phyloP scores from a whole-genome alignment of 1,140 invertebrate genomes.

The Heliothis subflexa region DNA sequence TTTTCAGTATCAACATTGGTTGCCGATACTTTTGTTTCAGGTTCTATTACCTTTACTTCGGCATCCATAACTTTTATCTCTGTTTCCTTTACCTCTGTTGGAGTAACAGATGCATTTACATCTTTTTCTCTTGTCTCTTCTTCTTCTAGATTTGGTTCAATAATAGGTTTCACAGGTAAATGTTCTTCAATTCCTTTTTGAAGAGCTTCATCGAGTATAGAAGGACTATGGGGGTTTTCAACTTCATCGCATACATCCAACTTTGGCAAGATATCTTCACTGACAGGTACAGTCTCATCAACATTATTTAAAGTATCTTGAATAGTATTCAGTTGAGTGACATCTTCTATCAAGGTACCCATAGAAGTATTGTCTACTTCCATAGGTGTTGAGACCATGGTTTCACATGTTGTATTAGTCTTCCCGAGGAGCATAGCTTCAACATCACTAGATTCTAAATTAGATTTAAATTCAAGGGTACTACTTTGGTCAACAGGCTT shows the following conservation, averaged over 20 bases:
- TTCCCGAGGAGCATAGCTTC: slow-evolving; percentile 83
- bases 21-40: slow-evolving; percentile 24
- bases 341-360: slow-evolving; percentile 72
- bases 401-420: slow-evolving; percentile 53
- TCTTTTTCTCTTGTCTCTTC: background rate
- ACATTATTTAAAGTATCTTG: slow-evolving; percentile 47
- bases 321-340: slow-evolving; percentile 63
- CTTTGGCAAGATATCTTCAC: slow-evolving; percentile 36
- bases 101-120: slow-evolving; percentile 27
- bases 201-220: slow-evolving; percentile 77
- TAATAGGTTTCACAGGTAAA: slow-evolving; percentile 53
- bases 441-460: slow-evolving; percentile 78
- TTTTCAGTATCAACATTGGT: slow-evolving; percentile 47
- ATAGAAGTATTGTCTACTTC: slow-evolving; percentile 72
- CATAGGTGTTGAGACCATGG: slow-evolving; percentile 65
- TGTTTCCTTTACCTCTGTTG: slow-evolving; percentile 21
- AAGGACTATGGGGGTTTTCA: slow-evolving; percentile 76
- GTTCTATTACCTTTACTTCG: no score
- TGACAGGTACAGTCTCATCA: slow-evolving; percentile 33
- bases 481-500: slow-evolving; percentile 66
- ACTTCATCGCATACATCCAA: slow-evolving; percentile 46
- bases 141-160: background rate
- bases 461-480: slow-evolving; percentile 67
- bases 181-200: slow-evolving; percentile 78
- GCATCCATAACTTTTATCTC: slow-evolving; percentile 2